Evolutionary conservation across 2,113 vertebrate species (phyloP).

Genomic region (Takifugu flavidus): DNA sequence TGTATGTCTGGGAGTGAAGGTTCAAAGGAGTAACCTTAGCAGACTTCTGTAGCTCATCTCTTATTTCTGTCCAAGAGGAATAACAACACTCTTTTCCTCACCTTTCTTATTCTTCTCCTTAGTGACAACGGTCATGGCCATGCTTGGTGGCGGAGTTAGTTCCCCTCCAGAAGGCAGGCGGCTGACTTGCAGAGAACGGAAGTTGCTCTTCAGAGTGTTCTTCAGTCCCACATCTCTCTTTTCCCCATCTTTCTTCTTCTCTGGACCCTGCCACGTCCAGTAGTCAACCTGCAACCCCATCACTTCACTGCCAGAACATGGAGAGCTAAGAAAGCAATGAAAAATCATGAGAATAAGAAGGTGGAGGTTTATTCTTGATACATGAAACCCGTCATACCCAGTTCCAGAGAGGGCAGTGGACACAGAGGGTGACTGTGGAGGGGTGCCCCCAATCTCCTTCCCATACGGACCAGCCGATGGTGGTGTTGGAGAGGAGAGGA

Average conservation of each 20-base stretch:
- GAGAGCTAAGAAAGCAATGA: slow-evolving; percentile 47
- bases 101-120: slow-evolving; percentile 88
- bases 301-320: slow-evolving; percentile 81
- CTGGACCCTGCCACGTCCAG: slow-evolving; percentile 83
- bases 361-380: background rate
- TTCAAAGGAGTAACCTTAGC: no score
- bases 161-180: slow-evolving; percentile 83
- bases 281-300: slow-evolving; percentile 95
- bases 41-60: background rate
- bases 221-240: slow-evolving; percentile 80
- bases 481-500: slow-evolving; percentile 77
- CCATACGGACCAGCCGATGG: slow-evolving; percentile 69
- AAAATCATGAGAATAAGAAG: background rate
- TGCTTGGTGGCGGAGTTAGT: slow-evolving; percentile 81
- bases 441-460: slow-evolving; percentile 84
- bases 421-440: slow-evolving; percentile 86
- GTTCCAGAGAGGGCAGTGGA: slow-evolving; percentile 83
- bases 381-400: slow-evolving; percentile 42
- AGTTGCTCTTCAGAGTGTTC: slow-evolving; percentile 92
- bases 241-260: slow-evolving; percentile 81
- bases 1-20: no score
- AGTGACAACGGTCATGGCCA: slow-evolving; percentile 93
- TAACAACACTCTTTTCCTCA: background rate
- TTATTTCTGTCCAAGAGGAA: no score
- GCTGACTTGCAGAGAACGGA: slow-evolving; percentile 90